These are phyloP conservation scores for Sprattus sprattus DNA, from an alignment of 2,113 vertebrate genomes.

Conservation along the genomic window DNA sequence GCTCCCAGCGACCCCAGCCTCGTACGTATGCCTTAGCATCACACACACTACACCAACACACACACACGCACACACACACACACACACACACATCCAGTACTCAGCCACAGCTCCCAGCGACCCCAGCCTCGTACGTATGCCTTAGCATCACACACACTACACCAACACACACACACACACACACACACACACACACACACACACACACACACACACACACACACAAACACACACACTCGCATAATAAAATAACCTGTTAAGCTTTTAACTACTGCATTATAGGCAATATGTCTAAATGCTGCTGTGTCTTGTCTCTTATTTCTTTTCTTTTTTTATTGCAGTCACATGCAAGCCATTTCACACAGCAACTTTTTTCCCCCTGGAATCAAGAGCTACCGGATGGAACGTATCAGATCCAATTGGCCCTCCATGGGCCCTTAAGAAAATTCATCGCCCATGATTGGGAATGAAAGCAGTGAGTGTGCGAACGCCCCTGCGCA, in stretches of 20 bases:
- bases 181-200: background rate
- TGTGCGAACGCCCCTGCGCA: constrained; percentile 63
- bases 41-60: constrained; percentile 17
- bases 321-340: constrained; percentile 54
- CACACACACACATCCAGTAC: constrained; percentile 29
- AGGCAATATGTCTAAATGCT: constrained; percentile 21
- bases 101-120: background rate
- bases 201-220: background rate
- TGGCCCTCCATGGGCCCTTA: constrained; percentile 67
- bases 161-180: background rate
- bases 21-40: background rate
- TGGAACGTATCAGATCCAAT: constrained; percentile 74
- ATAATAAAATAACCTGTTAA: constrained; percentile 36
- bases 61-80: constrained; percentile 37
- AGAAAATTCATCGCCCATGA: constrained; percentile 71
- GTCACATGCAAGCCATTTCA: constrained; percentile 66
- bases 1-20: background rate
- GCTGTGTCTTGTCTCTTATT: background rate
- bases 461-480: constrained; percentile 69
- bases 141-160: background rate
- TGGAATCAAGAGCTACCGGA: constrained; percentile 56
- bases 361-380: constrained; percentile 56
- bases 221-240: background rate
- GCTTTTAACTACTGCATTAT: constrained; percentile 30
- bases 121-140: background rate